Evolutionary conservation across 2,113 vertebrate species (phyloP), one percentile per base, ranked within the genome.

Genomic region (Amazona guildingii): DNA sequence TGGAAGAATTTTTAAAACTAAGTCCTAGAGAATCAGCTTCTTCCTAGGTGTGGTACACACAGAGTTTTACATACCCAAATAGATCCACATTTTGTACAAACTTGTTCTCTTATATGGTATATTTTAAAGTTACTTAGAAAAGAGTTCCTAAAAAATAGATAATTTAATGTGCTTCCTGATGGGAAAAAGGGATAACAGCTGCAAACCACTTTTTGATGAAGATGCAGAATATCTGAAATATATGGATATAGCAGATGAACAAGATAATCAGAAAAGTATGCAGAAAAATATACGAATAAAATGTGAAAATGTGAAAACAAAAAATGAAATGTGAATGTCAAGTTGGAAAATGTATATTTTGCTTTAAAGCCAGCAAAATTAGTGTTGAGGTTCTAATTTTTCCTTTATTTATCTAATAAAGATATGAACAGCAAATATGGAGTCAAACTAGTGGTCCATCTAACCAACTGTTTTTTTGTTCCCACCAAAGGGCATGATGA

Each of bases 371-470:
- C 43, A 91, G n/a, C 9, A 63, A 25, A 20, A 25, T 61, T 44
- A 13, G 13, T 63, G 27, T 2, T 51, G 16, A 62, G 9, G 10
- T 74, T 68, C n/a, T 80, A 11, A 54, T 68, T 80, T 31, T 62
- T 69, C 39, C 13, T 51, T 51, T 51, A 14, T 51, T 15, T 51
- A 25, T 51, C 24, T 51, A 51, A 51, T 51, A 51, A 51, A 68
- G 16, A 24, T 11, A 18, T 0, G 1, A 35, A 54, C 11, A 41
- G 28, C 48, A 63, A 37, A 37, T 0, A 3, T 29, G 9, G 10
- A 76, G 18, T 33, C 29, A 43, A 80, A 72, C 2, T 55, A 63
- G 28, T 1, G 2, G 48, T 29, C 29, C 37, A 23, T 20, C 51
- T 48, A 86, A 57, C 5, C 13, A 33, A 73, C 6, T 1, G 1